These are phyloP conservation scores for Rhynchonycteris naso DNA, from an alignment of 2,797 vertebrate species.

Conservation along the genomic window DNA sequence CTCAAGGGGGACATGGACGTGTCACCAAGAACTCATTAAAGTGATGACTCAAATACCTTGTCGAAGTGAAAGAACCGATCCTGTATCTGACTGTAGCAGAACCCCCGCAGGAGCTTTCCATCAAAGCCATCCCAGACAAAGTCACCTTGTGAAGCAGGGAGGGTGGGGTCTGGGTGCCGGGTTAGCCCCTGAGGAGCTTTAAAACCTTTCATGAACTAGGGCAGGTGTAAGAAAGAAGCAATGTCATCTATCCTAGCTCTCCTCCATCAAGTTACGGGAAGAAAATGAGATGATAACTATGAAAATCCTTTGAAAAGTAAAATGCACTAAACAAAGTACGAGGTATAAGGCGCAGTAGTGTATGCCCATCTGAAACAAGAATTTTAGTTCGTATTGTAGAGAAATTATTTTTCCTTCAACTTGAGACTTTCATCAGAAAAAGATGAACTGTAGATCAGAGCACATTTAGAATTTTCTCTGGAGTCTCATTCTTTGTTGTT, in stretches of 20 bases:
- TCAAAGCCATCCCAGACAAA: neutral
- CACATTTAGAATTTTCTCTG: slow-evolving; percentile 56
- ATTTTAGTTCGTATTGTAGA: slow-evolving; percentile 56
- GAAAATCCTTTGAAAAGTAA: slow-evolving; percentile 58
- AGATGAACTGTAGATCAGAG: slow-evolving; percentile 13
- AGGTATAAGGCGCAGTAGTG: neutral
- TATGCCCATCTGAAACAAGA: slow-evolving; percentile 45
- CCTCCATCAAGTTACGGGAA: neutral
- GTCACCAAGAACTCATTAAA: neutral
- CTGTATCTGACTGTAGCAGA: neutral
- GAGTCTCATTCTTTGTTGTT: slow-evolving; percentile 60
- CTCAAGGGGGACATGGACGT: neutral
- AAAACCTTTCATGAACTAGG: neutral
- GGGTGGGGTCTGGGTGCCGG: neutral
- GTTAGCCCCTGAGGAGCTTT: neutral
- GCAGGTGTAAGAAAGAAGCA: neutral
- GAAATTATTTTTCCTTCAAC: slow-evolving; percentile 68
- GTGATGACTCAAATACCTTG: neutral
- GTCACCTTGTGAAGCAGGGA: neutral
- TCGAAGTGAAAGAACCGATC: neutral
- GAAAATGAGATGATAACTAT: slow-evolving; percentile 11
- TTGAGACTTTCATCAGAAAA: slow-evolving; percentile 65
- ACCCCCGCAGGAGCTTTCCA: neutral
- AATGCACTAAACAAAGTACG: slow-evolving; percentile 49
- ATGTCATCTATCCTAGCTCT: neutral